Percentiles rank a stretch among this genome's conserved stretches.
These are phyloP conservation scores for Carduelis carduelis DNA, from an alignment of 2,797 vertebrate genomes.

Conservation along the genomic window DNA sequence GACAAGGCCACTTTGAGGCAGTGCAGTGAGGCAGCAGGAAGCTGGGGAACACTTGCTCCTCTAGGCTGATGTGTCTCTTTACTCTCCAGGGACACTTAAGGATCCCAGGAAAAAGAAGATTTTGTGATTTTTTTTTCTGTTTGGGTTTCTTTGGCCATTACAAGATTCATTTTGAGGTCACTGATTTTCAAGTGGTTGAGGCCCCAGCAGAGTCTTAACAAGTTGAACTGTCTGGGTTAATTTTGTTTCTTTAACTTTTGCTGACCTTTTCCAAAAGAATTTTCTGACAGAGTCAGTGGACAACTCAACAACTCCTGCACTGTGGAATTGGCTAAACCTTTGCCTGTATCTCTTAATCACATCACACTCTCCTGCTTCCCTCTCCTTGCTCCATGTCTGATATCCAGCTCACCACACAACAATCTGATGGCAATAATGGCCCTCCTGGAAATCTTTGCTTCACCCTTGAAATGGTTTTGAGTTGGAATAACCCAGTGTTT, in stretches of 20 bases:
- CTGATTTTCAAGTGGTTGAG: background rate
- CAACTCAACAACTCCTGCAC: background rate
- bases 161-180: background rate
- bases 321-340: background rate
- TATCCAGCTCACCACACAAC: background rate
- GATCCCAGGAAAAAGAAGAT: background rate
- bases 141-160: background rate
- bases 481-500: background rate
- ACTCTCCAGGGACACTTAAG: background rate
- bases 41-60: background rate
- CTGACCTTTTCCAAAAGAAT: background rate
- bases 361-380: background rate
- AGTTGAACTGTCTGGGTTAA: background rate
- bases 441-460: background rate
- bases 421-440: background rate
- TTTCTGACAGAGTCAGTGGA: background rate
- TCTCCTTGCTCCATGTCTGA: background rate
- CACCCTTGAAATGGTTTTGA: background rate
- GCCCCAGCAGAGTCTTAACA: background rate
- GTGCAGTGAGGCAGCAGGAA: background rate
- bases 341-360: background rate
- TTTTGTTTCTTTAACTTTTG: background rate
- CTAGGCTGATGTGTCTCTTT: background rate
- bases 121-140: background rate
- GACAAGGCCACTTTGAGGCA: background rate